A percentile compares a stretch with the other conserved stretches of the same genome.
phyloP scores from a whole-genome alignment of 2,113 vertebrate genomes.

The Tetrao urogallus region DNA sequence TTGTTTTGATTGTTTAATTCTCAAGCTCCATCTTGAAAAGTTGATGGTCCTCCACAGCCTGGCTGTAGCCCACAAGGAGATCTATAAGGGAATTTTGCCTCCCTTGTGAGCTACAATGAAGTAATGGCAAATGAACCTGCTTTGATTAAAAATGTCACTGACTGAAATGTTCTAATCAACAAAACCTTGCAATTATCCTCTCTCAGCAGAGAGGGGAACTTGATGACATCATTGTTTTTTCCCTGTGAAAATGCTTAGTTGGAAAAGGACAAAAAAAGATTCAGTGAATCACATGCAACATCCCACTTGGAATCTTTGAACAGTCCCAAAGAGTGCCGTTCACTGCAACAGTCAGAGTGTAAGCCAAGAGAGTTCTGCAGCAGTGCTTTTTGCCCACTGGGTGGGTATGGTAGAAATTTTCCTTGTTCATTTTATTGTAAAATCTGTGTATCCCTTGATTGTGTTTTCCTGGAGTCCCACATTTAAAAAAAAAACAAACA shows the following conservation, averaged over 20 bases:
- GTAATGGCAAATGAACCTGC: neutral
- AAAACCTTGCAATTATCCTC: neutral
- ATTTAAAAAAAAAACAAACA: neutral
- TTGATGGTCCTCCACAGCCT: slow-evolving; percentile 47
- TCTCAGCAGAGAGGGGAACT: neutral
- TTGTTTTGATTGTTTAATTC: slow-evolving; percentile 31
- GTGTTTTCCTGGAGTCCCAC: neutral
- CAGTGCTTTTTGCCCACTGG: accelerated
- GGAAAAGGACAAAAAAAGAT: slow-evolving; percentile 45
- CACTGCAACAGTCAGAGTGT: neutral
- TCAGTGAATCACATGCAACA: neutral
- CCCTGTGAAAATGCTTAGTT: slow-evolving; percentile 42
- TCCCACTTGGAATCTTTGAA: slow-evolving; percentile 15
- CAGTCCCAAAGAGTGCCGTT: neutral
- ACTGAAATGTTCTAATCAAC: neutral
- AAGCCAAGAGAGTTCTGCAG: neutral
- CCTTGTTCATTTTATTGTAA: neutral
- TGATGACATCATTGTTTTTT: slow-evolving; percentile 28
- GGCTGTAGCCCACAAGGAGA: slow-evolving; percentile 51
- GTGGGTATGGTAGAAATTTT: neutral
- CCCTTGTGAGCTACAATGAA: neutral
- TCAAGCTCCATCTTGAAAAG: slow-evolving; percentile 38
- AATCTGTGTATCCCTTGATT: neutral
- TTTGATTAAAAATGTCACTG: neutral
- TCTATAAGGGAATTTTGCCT: neutral